A percentile compares a stretch with the other conserved stretches of the same genome.
Evolutionary conservation across 2,888 invertebrate genomes (phyloP).

Genomic region (Lathronympha strigana): DNA sequence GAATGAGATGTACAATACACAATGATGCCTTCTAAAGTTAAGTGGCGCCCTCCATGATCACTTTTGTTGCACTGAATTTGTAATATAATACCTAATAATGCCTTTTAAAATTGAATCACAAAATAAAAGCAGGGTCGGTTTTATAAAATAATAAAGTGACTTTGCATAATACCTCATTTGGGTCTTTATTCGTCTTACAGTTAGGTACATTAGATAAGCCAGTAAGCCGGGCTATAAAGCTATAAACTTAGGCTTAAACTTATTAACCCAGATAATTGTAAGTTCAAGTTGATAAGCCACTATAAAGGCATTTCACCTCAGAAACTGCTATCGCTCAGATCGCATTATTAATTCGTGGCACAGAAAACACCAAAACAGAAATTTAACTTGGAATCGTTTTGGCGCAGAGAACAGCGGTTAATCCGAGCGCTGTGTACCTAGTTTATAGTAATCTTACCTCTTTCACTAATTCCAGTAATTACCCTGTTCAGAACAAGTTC

Average conservation of each 20-base stretch:
- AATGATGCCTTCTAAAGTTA: no score
- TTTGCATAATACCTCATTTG: background rate
- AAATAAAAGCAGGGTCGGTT: no score
- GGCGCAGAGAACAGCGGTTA: background rate
- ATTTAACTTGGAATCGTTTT: background rate
- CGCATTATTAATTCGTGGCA: slow-evolving; percentile 27
- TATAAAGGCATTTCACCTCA: slow-evolving; percentile 21
- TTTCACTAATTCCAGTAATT: background rate
- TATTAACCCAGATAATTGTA: slow-evolving; percentile 18
- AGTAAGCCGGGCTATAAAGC: background rate
- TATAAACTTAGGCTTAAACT: slow-evolving; percentile 4
- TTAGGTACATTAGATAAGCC: background rate
- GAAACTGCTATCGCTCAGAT: slow-evolving; percentile 26
- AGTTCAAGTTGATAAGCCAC: slow-evolving; percentile 21
- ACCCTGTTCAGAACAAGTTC: background rate
- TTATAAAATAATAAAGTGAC: no score
- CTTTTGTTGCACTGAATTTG: no score
- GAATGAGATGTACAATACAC: no score
- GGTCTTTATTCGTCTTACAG: background rate
- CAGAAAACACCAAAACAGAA: slow-evolving; percentile 9
- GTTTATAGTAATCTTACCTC: background rate
- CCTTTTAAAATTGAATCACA: no score
- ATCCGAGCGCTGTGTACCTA: background rate
- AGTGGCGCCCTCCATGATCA: no score
- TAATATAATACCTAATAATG: no score